phyloP scores from a whole-genome alignment of 1,140 invertebrate species.

The Scaptomyza pallida region DNA sequence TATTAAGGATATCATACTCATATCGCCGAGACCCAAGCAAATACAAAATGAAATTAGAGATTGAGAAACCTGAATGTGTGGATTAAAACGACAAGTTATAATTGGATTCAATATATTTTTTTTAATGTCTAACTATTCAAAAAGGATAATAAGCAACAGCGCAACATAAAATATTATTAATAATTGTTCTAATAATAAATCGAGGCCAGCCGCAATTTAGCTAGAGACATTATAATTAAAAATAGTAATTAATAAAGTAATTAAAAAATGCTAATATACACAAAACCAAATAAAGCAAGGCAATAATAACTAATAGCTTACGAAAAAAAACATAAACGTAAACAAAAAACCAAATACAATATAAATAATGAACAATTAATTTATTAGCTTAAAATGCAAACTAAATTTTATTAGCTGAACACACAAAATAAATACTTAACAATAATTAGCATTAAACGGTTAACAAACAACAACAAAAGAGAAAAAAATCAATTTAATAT shows the following conservation, averaged over 20 bases:
- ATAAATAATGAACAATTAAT: conserved; percentile 27
- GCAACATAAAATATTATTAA: conserved; percentile 11
- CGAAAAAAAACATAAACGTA: conserved; percentile 1
- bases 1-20: conserved; percentile 45
- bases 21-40: conserved; percentile 29
- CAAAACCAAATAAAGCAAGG: conserved; percentile 35
- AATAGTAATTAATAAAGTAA: conserved; percentile 19
- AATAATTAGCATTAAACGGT: conserved; percentile 76
- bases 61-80: background rate
- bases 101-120: conserved; percentile 2
- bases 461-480: conserved; percentile 29
- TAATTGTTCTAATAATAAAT: conserved; percentile 14
- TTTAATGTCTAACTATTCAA: conserved; percentile 21
- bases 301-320: conserved; percentile 47
- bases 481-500: conserved; percentile 5
- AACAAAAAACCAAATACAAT: background rate
- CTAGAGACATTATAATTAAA: conserved; percentile 31
- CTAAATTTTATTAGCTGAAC: conserved; percentile 8
- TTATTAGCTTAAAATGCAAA: conserved; percentile 31
- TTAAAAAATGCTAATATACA: conserved; percentile 3
- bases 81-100: no score
- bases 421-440: conserved; percentile 63
- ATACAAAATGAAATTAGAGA: conserved; percentile 6
- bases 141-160: conserved; percentile 43
- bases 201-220: conserved; percentile 42